These are phyloP conservation scores for rat (Rattus norvegicus) DNA, from an alignment of 2,113 vertebrate genomes.

Conservation along the genomic window GRCr8 NC_086033.1:71269001-71269500, in stretches of 20 bases:
- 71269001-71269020: neutral
- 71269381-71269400: neutral
- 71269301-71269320: neutral
- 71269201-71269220: neutral
- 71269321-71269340: neutral
- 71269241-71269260: neutral
- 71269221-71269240: neutral
- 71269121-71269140: neutral
- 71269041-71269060: neutral
- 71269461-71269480: neutral
- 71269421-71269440: slow-evolving; percentile 50
- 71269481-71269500: neutral
- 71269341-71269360: neutral
- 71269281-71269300: neutral
- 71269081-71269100: neutral
- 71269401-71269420: neutral
- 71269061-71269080: neutral
- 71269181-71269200: neutral
- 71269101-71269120: neutral
- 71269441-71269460: neutral
- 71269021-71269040: neutral
- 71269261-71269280: neutral
- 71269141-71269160: neutral
- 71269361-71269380: slow-evolving; percentile 5
- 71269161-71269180: neutral